Conservation (phyloP, 2,113 vertebrate species). For the Hylia prasina region DNA sequence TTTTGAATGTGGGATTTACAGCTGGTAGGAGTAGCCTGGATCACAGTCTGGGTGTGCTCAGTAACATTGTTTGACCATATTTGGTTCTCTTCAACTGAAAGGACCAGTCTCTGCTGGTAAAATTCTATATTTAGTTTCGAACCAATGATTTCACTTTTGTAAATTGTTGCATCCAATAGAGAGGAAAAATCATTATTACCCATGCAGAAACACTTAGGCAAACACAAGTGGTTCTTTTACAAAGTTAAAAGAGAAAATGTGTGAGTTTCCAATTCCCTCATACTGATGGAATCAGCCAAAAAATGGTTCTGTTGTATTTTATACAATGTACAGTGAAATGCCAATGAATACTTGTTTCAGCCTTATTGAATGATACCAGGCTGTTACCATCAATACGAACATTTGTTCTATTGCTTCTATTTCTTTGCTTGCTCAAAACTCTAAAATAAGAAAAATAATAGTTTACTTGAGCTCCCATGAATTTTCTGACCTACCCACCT, state of each 20-base stretch:
- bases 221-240: neutral
- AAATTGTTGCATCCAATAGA: neutral
- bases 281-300: neutral
- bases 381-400: neutral
- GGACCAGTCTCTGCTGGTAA: neutral
- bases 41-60: neutral
- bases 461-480: neutral
- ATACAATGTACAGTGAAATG: neutral
- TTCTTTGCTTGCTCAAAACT: neutral
- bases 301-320: neutral
- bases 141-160: neutral
- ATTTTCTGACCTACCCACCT: neutral
- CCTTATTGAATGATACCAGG: neutral
- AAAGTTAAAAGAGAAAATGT: neutral
- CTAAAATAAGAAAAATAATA: neutral
- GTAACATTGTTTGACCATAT: slow-evolving; percentile 42
- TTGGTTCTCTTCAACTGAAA: neutral
- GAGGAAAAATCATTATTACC: neutral
- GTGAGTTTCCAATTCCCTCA: neutral
- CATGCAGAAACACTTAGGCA: neutral
- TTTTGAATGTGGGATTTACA: neutral
- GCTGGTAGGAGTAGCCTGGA: neutral
- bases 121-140: slow-evolving; percentile 17
- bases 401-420: neutral
- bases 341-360: neutral